Evolutionary conservation across 53 echinoderm and acorn worm species (phyloP).

Genomic region (Temnopleurus reevesii): DNA sequence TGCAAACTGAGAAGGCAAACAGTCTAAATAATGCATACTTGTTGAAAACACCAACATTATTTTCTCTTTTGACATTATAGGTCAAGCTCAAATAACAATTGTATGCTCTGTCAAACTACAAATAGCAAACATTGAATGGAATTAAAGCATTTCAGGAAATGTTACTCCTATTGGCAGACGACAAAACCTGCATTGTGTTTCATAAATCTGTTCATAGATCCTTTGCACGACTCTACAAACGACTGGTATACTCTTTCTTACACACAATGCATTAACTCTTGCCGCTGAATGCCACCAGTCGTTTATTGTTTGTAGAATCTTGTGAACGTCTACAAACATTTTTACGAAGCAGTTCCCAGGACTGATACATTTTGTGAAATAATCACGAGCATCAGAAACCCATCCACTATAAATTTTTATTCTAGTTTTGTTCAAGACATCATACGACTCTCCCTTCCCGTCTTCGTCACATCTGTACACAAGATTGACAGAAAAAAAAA

Average conservation of each 20-base stretch:
- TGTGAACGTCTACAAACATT: background rate
- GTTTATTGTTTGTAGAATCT: background rate
- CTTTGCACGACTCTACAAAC: too few species aligned
- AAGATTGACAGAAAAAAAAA: too few species aligned
- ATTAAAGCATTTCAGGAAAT: background rate
- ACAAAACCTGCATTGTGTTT: background rate
- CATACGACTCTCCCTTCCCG: too few species aligned
- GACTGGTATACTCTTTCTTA: too few species aligned
- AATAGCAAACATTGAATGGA: background rate
- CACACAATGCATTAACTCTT: background rate
- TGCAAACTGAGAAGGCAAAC: background rate
- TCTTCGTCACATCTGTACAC: too few species aligned
- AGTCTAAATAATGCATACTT: background rate
- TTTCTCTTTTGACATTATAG: background rate
- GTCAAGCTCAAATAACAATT: background rate
- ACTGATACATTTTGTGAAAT: too few species aligned
- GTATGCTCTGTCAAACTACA: background rate
- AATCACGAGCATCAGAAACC: too few species aligned
- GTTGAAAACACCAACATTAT: background rate
- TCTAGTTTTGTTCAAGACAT: too few species aligned
- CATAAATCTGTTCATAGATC: too few species aligned
- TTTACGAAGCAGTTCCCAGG: too few species aligned
- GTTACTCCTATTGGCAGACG: background rate
- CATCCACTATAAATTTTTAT: too few species aligned
- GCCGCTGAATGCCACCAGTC: background rate